These are phyloP conservation scores for Syritta pipiens DNA, from an alignment of 2,888 invertebrate species.

Conservation along the genomic window DNA sequence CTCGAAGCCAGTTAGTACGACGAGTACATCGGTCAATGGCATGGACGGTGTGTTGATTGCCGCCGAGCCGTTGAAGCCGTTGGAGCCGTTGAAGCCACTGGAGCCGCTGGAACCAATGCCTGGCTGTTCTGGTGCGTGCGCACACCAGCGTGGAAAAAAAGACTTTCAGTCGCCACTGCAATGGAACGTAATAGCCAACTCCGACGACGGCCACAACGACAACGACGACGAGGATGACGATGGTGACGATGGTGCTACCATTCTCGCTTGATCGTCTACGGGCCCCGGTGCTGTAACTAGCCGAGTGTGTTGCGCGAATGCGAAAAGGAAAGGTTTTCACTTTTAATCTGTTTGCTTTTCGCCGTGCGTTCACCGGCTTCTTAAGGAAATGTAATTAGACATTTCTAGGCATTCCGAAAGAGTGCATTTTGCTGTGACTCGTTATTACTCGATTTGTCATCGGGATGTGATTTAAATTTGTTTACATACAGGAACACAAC, in stretches of 20 bases:
- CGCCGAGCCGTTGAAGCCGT: background rate
- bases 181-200: slow-evolving; percentile 44
- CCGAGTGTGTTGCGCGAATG: slow-evolving; percentile 34
- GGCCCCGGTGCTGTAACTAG: background rate
- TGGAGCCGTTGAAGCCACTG: background rate
- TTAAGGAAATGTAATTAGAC: slow-evolving; percentile 42
- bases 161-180: slow-evolving; percentile 31
- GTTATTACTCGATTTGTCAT: slow-evolving; percentile 19
- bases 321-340: slow-evolving; percentile 63
- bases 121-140: slow-evolving; percentile 48
- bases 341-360: slow-evolving; percentile 39
- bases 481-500: too few relatives aligned
- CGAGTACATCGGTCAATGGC: slow-evolving; percentile 63
- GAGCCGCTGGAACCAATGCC: background rate
- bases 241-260: slow-evolving; percentile 40
- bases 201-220: slow-evolving; percentile 4
- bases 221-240: background rate
- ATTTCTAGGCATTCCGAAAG: slow-evolving; percentile 32
- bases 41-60: slow-evolving; percentile 56
- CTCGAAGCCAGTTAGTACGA: slow-evolving; percentile 50
- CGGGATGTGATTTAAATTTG: slow-evolving; percentile 6
- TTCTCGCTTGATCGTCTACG: slow-evolving; percentile 24
- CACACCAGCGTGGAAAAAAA: slow-evolving; percentile 18
- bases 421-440: slow-evolving; percentile 1
- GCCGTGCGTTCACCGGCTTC: slow-evolving; percentile 13